These are phyloP conservation scores for Pampus argenteus DNA, from an alignment of 2,797 vertebrate genomes.

Conservation along the genomic window DNA sequence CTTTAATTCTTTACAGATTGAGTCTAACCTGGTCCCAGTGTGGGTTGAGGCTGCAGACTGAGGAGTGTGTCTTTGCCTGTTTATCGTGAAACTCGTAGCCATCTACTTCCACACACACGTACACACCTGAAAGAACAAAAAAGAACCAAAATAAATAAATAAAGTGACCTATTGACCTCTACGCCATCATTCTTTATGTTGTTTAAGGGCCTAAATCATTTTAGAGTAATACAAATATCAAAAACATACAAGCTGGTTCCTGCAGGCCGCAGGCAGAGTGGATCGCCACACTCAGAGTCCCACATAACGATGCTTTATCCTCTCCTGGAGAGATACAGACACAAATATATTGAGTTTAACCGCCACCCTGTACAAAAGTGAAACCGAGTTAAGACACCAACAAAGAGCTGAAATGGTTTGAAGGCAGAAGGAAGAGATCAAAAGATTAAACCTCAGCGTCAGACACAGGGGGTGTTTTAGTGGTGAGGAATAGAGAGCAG, in stretches of 20 bases:
- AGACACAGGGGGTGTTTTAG: constrained; percentile 26
- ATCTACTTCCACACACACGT: constrained; percentile 83
- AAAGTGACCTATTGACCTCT: not conserved
- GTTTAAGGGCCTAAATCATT: too few relatives aligned
- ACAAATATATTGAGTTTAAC: constrained; percentile 23
- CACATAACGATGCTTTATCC: constrained; percentile 65
- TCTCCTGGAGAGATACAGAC: constrained; percentile 49
- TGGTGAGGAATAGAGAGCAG: not conserved
- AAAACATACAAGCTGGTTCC: constrained; percentile 75
- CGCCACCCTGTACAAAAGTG: not conserved
- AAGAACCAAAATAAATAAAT: not conserved
- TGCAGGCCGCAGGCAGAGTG: constrained; percentile 80
- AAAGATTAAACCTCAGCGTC: not conserved
- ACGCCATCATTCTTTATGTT: not conserved
- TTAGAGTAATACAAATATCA: not conserved
- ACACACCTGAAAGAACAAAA: constrained; percentile 73
- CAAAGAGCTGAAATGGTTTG: not conserved
- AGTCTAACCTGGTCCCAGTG: constrained; percentile 84
- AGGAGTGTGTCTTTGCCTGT: constrained; percentile 80
- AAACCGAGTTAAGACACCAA: not conserved
- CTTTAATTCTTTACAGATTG: too few relatives aligned
- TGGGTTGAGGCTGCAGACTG: constrained; percentile 72
- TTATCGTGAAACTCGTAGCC: constrained; percentile 81
- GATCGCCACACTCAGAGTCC: constrained; percentile 80
- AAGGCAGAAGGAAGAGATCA: not conserved